These are phyloP conservation scores for Sinocyclocheilus anshuiensis DNA, from an alignment of 2,113 vertebrate genomes.

Conservation along the genomic window DNA sequence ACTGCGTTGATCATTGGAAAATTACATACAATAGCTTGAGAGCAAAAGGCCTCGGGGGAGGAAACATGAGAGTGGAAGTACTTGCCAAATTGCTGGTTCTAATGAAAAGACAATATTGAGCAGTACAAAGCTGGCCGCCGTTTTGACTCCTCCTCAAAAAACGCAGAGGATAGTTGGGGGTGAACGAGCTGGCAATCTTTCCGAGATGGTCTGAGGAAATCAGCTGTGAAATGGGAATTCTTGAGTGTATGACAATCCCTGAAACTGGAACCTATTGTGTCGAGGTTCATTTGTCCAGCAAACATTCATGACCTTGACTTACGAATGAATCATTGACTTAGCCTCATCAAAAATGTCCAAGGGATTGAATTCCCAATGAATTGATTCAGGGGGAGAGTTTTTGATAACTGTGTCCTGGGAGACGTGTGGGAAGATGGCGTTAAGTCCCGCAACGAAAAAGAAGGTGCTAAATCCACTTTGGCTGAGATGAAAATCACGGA, in stretches of 20 bases:
- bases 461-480: slow-evolving; percentile 20
- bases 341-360: slow-evolving; percentile 11
- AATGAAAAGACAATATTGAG: slow-evolving; percentile 13
- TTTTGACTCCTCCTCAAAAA: slow-evolving; percentile 12
- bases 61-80: not conserved
- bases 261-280: slow-evolving; percentile 43
- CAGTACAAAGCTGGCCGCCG: not conserved
- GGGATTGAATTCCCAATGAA: slow-evolving; percentile 10
- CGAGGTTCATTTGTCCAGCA: slow-evolving; percentile 47
- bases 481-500: not conserved
- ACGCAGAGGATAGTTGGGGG: slow-evolving; percentile 25
- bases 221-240: slow-evolving; percentile 59
- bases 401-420: slow-evolving; percentile 6
- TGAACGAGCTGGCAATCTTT: slow-evolving; percentile 50
- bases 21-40: slow-evolving; percentile 21
- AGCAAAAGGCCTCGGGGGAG: not conserved
- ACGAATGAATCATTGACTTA: slow-evolving; percentile 14
- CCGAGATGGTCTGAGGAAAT: slow-evolving; percentile 53
- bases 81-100: not conserved
- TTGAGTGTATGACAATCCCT: slow-evolving; percentile 46
- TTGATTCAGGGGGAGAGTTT: not conserved
- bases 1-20: slow-evolving; percentile 37
- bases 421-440: not conserved
- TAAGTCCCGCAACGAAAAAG: not conserved
- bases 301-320: slow-evolving; percentile 46